Evolutionary conservation across 1,140 invertebrate genomes (phyloP), one percentile per base, ranked within the genome.

Genomic region (Platyscapa corneri): DNA sequence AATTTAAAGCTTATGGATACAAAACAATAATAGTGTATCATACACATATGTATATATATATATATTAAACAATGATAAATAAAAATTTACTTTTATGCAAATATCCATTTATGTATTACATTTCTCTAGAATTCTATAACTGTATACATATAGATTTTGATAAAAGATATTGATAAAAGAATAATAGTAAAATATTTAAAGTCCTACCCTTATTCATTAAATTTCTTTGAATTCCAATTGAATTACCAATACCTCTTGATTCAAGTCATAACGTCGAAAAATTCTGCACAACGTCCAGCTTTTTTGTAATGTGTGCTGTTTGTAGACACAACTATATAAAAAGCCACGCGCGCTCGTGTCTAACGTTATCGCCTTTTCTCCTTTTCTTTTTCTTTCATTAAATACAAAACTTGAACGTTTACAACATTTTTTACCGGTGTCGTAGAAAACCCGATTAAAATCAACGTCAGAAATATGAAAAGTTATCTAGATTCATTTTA

Each of bases 261-360:
- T 83, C 74, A 77, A 65, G 60, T 83, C 82, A 83, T 77, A 67
- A 77, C 56, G 77, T 60, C 39, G 39, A 14, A 14, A 30, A 72
- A 18, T 72, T 27, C 79, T 42, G 32, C 46, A 49, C 37, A 6
- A 8, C 65, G 42, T 32, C 65, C n/a, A 82, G 12, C 37, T 67
- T 77, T 49, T 83, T 27, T 49, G 30, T 39, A 74, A 74, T 82
- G 1, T 64, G 16, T 82, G 79, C 34, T 53, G 75, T 27, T 37
- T 60, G 81, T 60, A 82, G 70, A 27, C 60, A 82, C 27, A 39
- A 39, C 42, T 32, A 32, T 72, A 39, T 49, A 79, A 78, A 53
- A 70, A 72, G 76, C 83, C 83, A 84, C 83, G 76, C 75, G 83
- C 32, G 78, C 83, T 60, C 60, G 56, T 34, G n/a, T 65, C 42